Percentiles rank a stretch among this genome's conserved stretches.
Evolutionary conservation across 2,888 invertebrate species (phyloP).

Genomic region (Molorchus minor): DNA sequence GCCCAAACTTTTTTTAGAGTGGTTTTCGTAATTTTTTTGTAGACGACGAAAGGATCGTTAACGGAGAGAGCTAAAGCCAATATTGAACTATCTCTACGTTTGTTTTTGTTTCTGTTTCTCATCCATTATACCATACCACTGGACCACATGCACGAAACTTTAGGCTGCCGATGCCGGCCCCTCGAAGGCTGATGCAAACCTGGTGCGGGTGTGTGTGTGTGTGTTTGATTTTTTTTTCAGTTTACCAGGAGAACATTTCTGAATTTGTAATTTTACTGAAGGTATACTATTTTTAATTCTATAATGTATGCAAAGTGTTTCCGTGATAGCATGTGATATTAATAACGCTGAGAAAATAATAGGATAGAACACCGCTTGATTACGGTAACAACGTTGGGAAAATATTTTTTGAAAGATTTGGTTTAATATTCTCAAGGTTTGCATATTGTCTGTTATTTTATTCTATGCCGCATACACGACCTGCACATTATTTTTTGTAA

Average conservation of each 20-base stretch:
- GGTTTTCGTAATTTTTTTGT: no score
- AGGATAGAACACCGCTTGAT: conserved; percentile 11
- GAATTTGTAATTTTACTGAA: conserved; percentile 12
- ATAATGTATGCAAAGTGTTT: neutral
- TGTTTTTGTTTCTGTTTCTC: no score
- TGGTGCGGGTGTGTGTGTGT: no score
- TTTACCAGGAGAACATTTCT: conserved; percentile 1
- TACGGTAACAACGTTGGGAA: conserved; percentile 45
- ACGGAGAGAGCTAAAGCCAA: no score
- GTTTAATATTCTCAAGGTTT: conserved; percentile 39
- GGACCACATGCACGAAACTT: neutral
- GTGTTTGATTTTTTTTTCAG: conserved; percentile 5
- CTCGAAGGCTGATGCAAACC: neutral
- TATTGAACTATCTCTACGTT: no score
- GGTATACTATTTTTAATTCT: conserved; percentile 14
- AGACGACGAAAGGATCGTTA: no score
- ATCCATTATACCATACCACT: neutral
- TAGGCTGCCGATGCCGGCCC: neutral
- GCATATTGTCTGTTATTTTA: conserved; percentile 27
- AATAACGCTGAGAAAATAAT: conserved; percentile 29
- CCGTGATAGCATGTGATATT: conserved; percentile 3
- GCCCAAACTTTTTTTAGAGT: no score
- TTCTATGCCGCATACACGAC: conserved; percentile 2
- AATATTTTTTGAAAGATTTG: conserved; percentile 43
- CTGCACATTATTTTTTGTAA: neutral